Conservation (phyloP, 2,113 vertebrate genomes). For the Xiphophorus couchianus region DNA sequence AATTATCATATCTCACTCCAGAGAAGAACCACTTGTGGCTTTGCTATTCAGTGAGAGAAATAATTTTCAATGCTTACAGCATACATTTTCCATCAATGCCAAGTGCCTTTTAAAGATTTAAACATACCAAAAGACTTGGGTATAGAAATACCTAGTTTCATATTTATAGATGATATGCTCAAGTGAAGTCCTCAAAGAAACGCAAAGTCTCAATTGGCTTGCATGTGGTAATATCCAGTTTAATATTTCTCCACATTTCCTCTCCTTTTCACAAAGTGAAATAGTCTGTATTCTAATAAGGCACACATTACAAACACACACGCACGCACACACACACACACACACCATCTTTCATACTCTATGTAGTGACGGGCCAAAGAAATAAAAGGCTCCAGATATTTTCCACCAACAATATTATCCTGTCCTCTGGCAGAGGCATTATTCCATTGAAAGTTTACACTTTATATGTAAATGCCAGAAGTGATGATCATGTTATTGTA, state of each 20-base stretch:
- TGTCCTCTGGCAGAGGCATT: constrained; percentile 64
- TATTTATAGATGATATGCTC: not conserved
- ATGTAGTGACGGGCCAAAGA: constrained; percentile 13
- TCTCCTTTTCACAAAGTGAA: constrained; percentile 22
- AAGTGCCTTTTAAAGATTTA: not conserved
- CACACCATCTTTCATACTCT: not conserved
- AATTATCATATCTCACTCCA: constrained; percentile 18
- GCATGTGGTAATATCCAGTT: not conserved
- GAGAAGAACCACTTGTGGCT: constrained; percentile 5
- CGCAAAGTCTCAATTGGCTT: not conserved
- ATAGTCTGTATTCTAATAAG: constrained; percentile 31
- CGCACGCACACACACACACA: not conserved
- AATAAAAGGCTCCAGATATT: constrained; percentile 42
- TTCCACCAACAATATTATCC: constrained; percentile 59
- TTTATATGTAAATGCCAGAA: constrained; percentile 77
- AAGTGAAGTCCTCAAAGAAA: constrained; percentile 9
- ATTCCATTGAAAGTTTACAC: constrained; percentile 66
- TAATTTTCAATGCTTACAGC: not conserved
- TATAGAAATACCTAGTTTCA: not conserved
- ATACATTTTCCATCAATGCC: not conserved
- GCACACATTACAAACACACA: constrained; percentile 11
- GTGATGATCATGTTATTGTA: constrained; percentile 71
- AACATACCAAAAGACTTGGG: not conserved
- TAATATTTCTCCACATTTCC: not conserved
- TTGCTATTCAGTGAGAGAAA: not conserved